Evolutionary conservation across 64 coral and sea anemone species (phyloP).

Genomic region (Stichodactyla helianthus): DNA sequence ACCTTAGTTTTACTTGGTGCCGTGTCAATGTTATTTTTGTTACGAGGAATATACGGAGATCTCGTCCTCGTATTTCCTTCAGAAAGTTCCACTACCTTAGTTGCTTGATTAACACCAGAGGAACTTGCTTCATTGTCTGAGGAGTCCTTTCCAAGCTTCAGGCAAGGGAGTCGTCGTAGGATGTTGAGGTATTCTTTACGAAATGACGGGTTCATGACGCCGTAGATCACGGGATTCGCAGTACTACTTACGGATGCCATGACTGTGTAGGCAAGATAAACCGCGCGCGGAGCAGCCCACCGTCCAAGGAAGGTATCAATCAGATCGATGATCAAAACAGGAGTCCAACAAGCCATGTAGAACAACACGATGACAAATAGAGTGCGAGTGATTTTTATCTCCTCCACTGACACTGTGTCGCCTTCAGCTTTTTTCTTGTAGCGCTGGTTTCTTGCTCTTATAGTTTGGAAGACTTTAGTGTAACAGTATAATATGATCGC

Average conservation of each 20-base stretch:
- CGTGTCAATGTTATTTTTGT: not conserved
- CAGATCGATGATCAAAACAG: slow-evolving; percentile 41
- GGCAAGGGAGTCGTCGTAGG: not conserved
- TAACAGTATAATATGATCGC: not conserved
- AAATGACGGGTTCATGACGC: slow-evolving; percentile 56
- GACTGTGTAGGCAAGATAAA: slow-evolving; percentile 44
- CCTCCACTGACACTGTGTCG: slow-evolving; percentile 35
- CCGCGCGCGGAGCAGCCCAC: slow-evolving; percentile 22
- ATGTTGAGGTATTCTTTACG: slow-evolving; percentile 46
- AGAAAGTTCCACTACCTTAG: not conserved
- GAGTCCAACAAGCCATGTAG: slow-evolving; percentile 59
- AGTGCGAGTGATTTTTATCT: slow-evolving; percentile 59
- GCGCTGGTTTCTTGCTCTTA: not conserved
- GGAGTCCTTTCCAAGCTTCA: not conserved
- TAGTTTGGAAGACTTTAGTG: not conserved
- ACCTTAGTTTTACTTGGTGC: not conserved
- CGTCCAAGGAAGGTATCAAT: slow-evolving; percentile 43
- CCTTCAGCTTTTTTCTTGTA: not conserved
- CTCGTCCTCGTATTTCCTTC: not conserved
- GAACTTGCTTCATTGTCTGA: not conserved
- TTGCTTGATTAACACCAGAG: not conserved
- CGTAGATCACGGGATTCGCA: slow-evolving; percentile 54
- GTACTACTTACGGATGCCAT: slow-evolving; percentile 49
- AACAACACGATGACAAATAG: slow-evolving; percentile 61
- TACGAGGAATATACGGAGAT: not conserved